phyloP scores from a whole-genome alignment of 2,888 invertebrate genomes.

The Entomobrya multifasciata region DNA sequence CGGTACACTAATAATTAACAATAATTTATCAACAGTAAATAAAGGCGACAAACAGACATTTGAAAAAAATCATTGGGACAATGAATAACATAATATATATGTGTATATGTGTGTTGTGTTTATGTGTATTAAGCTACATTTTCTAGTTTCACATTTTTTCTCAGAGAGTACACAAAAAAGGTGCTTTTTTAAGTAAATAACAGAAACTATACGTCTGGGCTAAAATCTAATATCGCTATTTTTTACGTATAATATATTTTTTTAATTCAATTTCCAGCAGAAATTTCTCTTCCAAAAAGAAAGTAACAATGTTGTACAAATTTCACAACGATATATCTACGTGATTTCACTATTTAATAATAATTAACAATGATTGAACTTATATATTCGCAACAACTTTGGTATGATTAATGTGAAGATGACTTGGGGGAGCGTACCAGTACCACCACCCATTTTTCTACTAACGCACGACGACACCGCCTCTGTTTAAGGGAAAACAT shows the following conservation, averaged over 20 bases:
- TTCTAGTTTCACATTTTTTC: slow-evolving; percentile 23
- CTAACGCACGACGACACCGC: slow-evolving; percentile 23
- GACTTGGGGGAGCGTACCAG: slow-evolving; percentile 68
- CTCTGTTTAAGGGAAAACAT: slow-evolving; percentile 34
- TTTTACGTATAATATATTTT: slow-evolving; percentile 3
- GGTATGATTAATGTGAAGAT: slow-evolving; percentile 70
- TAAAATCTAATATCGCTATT: slow-evolving; percentile 31
- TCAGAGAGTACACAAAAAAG: slow-evolving; percentile 35
- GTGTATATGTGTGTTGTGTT: too few species aligned
- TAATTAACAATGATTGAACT: slow-evolving; percentile 70
- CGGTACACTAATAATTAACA: slow-evolving; percentile 32
- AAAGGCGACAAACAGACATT: slow-evolving; percentile 58
- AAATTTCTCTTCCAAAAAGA: slow-evolving; percentile 52
- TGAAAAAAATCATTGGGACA: slow-evolving; percentile 46
- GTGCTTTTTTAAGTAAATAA: slow-evolving; percentile 34
- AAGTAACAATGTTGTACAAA: slow-evolving; percentile 65
- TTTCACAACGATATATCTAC: slow-evolving; percentile 59
- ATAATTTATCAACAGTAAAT: slow-evolving; percentile 56
- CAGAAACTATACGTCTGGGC: slow-evolving; percentile 49
- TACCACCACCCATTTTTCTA: slow-evolving; percentile 29
- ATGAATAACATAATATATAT: too few species aligned
- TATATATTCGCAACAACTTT: slow-evolving; percentile 72
- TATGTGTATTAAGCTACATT: slow-evolving; percentile 23
- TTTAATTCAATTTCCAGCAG: slow-evolving; percentile 59
- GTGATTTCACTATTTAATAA: slow-evolving; percentile 45